Base-by-base conservation (phyloP, 1,140 invertebrate genomes). In the Cylas formicarius region DNA sequence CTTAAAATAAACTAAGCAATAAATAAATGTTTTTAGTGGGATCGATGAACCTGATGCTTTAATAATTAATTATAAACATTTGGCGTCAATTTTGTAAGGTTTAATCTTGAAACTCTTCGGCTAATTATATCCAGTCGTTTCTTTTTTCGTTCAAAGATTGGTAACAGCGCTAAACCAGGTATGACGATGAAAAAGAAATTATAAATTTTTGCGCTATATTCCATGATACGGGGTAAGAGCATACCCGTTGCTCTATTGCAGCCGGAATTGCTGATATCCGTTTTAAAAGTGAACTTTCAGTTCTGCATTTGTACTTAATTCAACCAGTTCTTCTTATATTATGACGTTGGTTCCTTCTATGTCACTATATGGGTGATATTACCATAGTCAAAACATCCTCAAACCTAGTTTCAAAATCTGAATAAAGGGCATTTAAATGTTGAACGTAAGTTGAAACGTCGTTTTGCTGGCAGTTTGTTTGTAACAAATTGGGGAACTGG, bases 371-470 rank as follows among this genome's bases (percentile, higher is more conserved):
- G 50, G 9, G 41, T 44, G 46, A 53, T 49, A 59, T 57, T 51
- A 39, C 42, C 55, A 55, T 53, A 33, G 37, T 55, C 51, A 54
- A 44, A 48, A 60, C 36, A 54, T 58, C 54, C 21, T 58, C 36
- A 55, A 60, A 55, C 33, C 56, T 49, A 13, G 19, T 16, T 41
- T n/a, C n/a, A n/a, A n/a, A n/a, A n/a, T n/a, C n/a, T n/a, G n/a
- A n/a, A n/a, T n/a, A n/a, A n/a, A n/a, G n/a, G n/a, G n/a, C n/a
- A 42, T 51, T 54, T 54, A 58, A 58, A 49, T 58, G 52, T 58
- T 55, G 49, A 52, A 51, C 41, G 44, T 48, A 52, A 28, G 24
- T 28, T 21, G 8, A 50, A 46, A 57, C 27, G 24, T 57, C 40
- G 19, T 52, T 22, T 19, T 51, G 48, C 27, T 50, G 44, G 36